Evolutionary conservation across 2,888 invertebrate genomes (phyloP).

Genomic region (Lathronympha strigana): DNA sequence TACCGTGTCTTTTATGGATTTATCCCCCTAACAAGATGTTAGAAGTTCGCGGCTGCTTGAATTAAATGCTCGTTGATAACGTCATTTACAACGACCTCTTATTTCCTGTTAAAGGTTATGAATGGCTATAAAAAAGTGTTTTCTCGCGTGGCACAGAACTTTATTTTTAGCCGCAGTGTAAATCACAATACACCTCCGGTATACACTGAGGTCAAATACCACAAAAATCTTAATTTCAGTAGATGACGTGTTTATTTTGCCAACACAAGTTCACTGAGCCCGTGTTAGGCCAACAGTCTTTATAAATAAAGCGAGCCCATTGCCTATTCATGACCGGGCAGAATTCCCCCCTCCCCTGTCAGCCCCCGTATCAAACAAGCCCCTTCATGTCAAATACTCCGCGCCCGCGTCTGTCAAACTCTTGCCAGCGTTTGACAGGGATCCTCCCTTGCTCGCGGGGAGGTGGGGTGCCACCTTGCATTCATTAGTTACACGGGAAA

Average conservation of each 20-base stretch:
- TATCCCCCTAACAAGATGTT: constrained; percentile 80
- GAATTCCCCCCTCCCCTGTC: constrained; percentile 75
- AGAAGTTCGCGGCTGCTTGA: constrained; percentile 73
- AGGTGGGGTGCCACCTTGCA: constrained; percentile 76
- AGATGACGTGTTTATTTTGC: constrained; percentile 72
- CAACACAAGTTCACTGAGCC: constrained; percentile 74
- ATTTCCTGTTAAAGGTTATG: constrained; percentile 58
- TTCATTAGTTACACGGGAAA: constrained; percentile 50
- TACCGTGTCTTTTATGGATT: constrained; percentile 81
- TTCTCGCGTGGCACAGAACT: constrained; percentile 44
- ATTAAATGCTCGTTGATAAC: constrained; percentile 81
- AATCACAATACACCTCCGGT: constrained; percentile 25
- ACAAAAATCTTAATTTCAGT: constrained; percentile 50
- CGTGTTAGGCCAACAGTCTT: constrained; percentile 78
- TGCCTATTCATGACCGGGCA: constrained; percentile 85
- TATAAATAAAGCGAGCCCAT: constrained; percentile 84
- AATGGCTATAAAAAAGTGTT: constrained; percentile 45
- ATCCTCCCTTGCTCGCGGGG: constrained; percentile 80
- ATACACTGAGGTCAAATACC: constrained; percentile 21
- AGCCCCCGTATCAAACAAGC: constrained; percentile 83
- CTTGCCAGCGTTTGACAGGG: constrained; percentile 84
- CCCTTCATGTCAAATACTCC: constrained; percentile 85
- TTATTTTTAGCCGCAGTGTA: neutral
- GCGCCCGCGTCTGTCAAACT: constrained; percentile 84
- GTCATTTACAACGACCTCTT: constrained; percentile 62